Evolutionary conservation across 2,888 invertebrate genomes (phyloP).

Genomic region (Nymphalis polychloros): DNA sequence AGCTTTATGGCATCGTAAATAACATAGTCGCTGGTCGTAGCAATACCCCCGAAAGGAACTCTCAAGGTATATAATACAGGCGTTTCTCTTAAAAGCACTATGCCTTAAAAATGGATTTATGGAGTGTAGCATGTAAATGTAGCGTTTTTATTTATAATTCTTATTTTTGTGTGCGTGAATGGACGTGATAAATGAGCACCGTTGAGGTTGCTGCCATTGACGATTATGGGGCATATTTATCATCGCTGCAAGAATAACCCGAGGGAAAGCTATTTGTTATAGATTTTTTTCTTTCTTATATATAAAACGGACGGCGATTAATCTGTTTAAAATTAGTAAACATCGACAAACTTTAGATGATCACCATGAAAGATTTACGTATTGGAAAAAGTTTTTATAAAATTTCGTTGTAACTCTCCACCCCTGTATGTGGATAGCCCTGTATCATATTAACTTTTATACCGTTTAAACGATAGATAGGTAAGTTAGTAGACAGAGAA

Average conservation of each 20-base stretch:
- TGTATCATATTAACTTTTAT: no score
- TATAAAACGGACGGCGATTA: no score
- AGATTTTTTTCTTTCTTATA: no score
- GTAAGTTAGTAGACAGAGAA: no score
- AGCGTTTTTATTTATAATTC: conserved; percentile 27
- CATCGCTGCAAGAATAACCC: not conserved
- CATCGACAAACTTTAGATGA: no score
- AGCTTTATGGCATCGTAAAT: conserved; percentile 60
- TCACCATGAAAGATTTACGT: no score
- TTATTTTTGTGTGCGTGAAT: conserved; percentile 1
- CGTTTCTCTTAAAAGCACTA: conserved; percentile 44
- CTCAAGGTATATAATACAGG: conserved; percentile 48
- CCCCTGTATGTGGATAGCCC: no score
- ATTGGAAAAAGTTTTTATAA: no score
- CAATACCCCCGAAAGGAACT: conserved; percentile 60
- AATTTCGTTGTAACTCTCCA: no score
- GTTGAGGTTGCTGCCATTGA: conserved; percentile 12
- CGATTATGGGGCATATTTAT: conserved; percentile 5
- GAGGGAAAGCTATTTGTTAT: not conserved
- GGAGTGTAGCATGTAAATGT: conserved; percentile 25
- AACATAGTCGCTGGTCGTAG: conserved; percentile 48
- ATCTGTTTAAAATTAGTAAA: no score
- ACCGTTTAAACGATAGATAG: no score
- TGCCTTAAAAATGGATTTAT: conserved; percentile 34
- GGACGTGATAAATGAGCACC: not conserved